Percentiles rank a stretch among this genome's conserved stretches.
Evolutionary conservation across 2,797 vertebrate species (phyloP).

Genomic region (Macrochelys suwanniensis): DNA sequence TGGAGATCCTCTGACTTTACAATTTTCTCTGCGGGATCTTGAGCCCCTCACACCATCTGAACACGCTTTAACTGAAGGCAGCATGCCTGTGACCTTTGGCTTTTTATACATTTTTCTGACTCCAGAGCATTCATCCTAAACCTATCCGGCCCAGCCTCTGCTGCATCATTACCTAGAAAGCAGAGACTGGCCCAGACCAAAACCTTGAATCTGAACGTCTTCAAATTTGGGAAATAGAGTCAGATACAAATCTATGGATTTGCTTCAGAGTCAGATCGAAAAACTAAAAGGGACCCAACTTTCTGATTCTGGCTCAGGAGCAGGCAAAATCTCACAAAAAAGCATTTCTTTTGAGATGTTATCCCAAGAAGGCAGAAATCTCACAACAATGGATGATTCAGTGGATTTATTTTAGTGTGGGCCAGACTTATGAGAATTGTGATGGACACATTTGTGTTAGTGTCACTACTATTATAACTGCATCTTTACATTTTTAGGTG

Average conservation of each 20-base stretch:
- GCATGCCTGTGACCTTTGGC: background rate
- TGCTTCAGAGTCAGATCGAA: background rate
- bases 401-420: background rate
- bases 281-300: background rate
- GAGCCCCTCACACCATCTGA: background rate
- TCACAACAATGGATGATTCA: background rate
- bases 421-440: background rate
- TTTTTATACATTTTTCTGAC: background rate
- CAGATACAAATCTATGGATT: background rate
- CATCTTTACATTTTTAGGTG: background rate
- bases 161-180: background rate
- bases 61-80: background rate
- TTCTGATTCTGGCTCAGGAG: background rate
- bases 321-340: background rate
- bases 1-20: background rate
- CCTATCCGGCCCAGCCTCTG: background rate
- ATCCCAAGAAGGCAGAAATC: background rate
- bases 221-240: conserved; percentile 6
- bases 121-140: background rate
- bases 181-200: background rate
- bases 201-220: background rate
- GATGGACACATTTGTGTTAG: background rate
- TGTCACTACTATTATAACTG: background rate
- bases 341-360: background rate
- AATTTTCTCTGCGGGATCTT: background rate